Base-by-base conservation (phyloP, 2,797 vertebrate genomes). In the Eulemur albifrons region DNA sequence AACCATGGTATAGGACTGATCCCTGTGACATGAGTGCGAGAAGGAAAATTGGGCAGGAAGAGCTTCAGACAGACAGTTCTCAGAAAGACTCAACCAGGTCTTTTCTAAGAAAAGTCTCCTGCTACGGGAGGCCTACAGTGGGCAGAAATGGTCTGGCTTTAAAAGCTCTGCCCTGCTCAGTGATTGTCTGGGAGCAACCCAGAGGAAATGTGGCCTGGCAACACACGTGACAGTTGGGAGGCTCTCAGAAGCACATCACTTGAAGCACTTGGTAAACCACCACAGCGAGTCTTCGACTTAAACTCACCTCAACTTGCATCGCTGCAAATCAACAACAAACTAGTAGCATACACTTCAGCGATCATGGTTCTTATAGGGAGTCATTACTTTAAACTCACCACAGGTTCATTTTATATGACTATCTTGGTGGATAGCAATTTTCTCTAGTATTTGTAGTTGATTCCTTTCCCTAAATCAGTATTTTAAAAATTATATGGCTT, bases 81-180 rank as follows among this genome's bases (percentile, higher is more conserved):
- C 70, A n/a, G n/a, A 69, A 27, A 52, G 79, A 23, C 40, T 67
- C 35, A 65, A 3, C 3, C 3, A 52, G 45, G 5, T 40, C 40
- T 40, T 9, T 65, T 21, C 25, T 14, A 27, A 59, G 13, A 57
- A 77, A 79, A 7, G 6, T 7, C 12, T 38, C 5, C 15, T 25
- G 1, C 30, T 50, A n/a, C 1, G 17, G 27, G 35, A 77, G 35
- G 25, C 4, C 4, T 2, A 25, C 10, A 7, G 0, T 15, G 2
- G 52, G 40, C 27, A 63, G 13, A n/a, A 69, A 25, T 9, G 8
- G 23, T 61, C 8, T 50, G 9, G 12, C 10, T 88, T 4, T 27
- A 14, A 50, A 52, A 89, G 2, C 17, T 73, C 20, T 70, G 21
- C 40, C 9, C 4, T 8, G 20, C 12, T 35, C 38, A 59, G 15